Conservation (phyloP, 1,140 invertebrate species). For the Bathynomus jamesi region DNA sequence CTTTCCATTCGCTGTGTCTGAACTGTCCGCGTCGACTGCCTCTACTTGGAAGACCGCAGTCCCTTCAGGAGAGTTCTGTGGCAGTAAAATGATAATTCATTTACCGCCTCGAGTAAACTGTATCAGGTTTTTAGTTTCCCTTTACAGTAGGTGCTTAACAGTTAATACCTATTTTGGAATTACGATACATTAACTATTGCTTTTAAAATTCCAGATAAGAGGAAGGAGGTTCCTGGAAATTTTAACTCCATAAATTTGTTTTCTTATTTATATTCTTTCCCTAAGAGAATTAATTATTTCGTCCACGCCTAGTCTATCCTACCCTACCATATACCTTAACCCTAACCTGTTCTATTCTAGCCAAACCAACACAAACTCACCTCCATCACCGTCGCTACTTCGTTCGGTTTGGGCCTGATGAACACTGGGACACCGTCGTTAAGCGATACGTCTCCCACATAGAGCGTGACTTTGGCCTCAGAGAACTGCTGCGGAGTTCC, state of each 20-base stretch:
- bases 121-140: too few species aligned
- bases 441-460: slow-evolving; percentile 69
- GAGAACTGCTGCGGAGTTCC: slow-evolving; percentile 54
- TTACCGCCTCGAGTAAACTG: too few species aligned
- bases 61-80: slow-evolving; percentile 60
- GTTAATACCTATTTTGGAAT: too few species aligned
- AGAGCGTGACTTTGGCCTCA: slow-evolving; percentile 57
- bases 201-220: too few species aligned
- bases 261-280: too few species aligned
- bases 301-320: too few species aligned
- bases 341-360: too few species aligned
- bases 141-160: too few species aligned
- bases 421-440: slow-evolving; percentile 75
- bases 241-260: not conserved
- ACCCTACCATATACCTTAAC: too few species aligned
- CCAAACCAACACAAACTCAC: slow-evolving; percentile 42
- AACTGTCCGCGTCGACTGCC: slow-evolving; percentile 69
- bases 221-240: not conserved
- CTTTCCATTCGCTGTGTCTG: slow-evolving; percentile 61
- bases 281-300: too few species aligned
- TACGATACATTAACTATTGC: too few species aligned
- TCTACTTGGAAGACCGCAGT: slow-evolving; percentile 66
- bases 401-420: slow-evolving; percentile 59
- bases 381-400: slow-evolving; percentile 62
- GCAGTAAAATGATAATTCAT: not conserved